phyloP scores from a whole-genome alignment of 2,797 vertebrate genomes.

The Pseudochromis fuscus region DNA sequence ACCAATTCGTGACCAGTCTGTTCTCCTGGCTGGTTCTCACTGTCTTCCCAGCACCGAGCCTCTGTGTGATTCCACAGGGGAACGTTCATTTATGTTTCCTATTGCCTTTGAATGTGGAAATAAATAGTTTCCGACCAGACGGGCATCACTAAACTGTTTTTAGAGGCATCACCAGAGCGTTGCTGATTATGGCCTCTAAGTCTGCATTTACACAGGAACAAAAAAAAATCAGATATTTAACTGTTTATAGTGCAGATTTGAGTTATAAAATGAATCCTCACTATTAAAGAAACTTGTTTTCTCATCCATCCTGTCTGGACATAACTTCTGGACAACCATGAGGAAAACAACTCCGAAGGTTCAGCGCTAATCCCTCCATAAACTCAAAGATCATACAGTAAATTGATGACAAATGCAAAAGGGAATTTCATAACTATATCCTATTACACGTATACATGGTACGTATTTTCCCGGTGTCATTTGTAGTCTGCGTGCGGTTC shows the following conservation, averaged over 20 bases:
- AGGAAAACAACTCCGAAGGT: constrained; percentile 21
- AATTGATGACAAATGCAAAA: constrained; percentile 53
- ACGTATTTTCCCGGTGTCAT: constrained; percentile 53
- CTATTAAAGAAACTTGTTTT: constrained; percentile 29
- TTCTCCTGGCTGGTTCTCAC: constrained; percentile 68
- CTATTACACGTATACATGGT: constrained; percentile 40
- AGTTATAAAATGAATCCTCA: constrained; percentile 33
- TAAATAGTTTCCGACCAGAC: constrained; percentile 76
- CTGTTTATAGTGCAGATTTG: constrained; percentile 37
- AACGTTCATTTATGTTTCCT: constrained; percentile 76
- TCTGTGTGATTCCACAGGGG: constrained; percentile 67
- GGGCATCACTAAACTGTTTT: constrained; percentile 59
- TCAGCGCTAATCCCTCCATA: constrained; percentile 30
- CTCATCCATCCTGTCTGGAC: constrained; percentile 24
- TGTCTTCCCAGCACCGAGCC: constrained; percentile 79
- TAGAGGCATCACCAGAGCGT: constrained; percentile 63
- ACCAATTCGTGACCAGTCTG: constrained; percentile 56
- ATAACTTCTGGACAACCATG: constrained; percentile 37
- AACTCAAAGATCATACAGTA: constrained; percentile 34
- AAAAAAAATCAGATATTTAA: background rate
- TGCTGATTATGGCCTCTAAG: constrained; percentile 64
- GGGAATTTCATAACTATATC: constrained; percentile 46
- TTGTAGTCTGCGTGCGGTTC: constrained; percentile 39
- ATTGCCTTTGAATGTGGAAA: constrained; percentile 70
- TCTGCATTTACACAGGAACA: constrained; percentile 51